Evolutionary conservation across 2,888 invertebrate genomes (phyloP).

Genomic region (Lymantria monacha): DNA sequence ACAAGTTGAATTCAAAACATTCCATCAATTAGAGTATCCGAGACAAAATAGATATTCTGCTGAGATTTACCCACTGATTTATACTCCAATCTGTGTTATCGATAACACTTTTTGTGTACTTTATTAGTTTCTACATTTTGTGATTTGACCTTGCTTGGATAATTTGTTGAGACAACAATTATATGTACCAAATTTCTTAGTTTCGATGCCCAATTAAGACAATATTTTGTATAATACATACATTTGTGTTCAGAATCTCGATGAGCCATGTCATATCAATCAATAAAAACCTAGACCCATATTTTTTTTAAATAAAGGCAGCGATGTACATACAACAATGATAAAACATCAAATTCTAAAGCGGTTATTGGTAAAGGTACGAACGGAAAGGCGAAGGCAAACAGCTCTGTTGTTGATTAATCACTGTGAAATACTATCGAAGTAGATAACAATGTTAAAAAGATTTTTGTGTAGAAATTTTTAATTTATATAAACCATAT

Average conservation of each 20-base stretch:
- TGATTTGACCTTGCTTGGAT: conserved; percentile 5
- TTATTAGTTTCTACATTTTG: conserved; percentile 19
- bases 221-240: too few relatives aligned
- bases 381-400: conserved; percentile 59
- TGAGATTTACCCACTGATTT: conserved; percentile 27
- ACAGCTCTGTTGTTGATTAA: conserved; percentile 64
- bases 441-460: conserved; percentile 37
- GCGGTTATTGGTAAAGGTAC: conserved; percentile 16
- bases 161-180: conserved; percentile 16
- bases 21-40: conserved; percentile 30
- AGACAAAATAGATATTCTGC: conserved; percentile 18
- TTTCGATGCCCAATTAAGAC: too few relatives aligned
- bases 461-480: not conserved
- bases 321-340: conserved; percentile 6
- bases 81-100: conserved; percentile 27
- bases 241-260: too few relatives aligned
- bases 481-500: not conserved
- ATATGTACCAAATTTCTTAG: too few relatives aligned
- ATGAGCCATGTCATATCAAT: too few relatives aligned
- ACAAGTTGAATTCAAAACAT: conserved; percentile 17
- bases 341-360: not conserved
- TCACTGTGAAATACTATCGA: conserved; percentile 58
- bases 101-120: conserved; percentile 27
- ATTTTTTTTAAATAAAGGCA: not conserved
- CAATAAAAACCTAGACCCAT: too few relatives aligned